Conservation (phyloP, 1,140 invertebrate genomes). For the roundworm (Caenorhabditis elegans) region DNA sequence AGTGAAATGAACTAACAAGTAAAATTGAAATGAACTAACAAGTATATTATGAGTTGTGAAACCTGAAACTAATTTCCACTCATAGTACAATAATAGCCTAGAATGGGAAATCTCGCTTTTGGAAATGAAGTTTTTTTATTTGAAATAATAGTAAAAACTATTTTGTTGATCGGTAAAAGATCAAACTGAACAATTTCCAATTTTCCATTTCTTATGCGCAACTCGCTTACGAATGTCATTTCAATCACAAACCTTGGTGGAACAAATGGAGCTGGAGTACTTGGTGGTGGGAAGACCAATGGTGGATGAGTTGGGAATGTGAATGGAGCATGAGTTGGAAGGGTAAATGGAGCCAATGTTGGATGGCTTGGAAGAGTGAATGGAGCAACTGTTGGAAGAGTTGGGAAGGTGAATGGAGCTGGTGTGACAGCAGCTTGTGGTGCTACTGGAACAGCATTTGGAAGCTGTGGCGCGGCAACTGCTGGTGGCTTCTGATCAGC, state of each 20-base stretch:
- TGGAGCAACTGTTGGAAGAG: slow-evolving; percentile 35
- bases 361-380: slow-evolving; percentile 25
- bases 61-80: too few relatives aligned
- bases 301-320: slow-evolving; percentile 39
- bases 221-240: too few relatives aligned
- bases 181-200: too few relatives aligned
- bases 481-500: neutral
- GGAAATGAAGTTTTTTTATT: too few relatives aligned
- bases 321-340: slow-evolving; percentile 36
- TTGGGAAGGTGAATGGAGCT: slow-evolving; percentile 8
- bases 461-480: neutral
- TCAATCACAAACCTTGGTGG: neutral
- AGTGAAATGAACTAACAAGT: too few relatives aligned
- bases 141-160: too few relatives aligned
- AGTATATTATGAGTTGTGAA: too few relatives aligned
- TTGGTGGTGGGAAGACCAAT: slow-evolving; percentile 17
- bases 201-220: too few relatives aligned
- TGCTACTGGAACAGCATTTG: neutral
- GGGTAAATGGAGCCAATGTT: neutral
- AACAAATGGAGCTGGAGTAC: slow-evolving; percentile 23
- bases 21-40: too few relatives aligned
- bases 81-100: too few relatives aligned
- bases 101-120: too few relatives aligned
- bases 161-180: too few relatives aligned
- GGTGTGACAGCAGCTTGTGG: neutral